Evolutionary conservation across 2,888 invertebrate genomes (phyloP).

Genomic region (Drosophila setosimentum): DNA sequence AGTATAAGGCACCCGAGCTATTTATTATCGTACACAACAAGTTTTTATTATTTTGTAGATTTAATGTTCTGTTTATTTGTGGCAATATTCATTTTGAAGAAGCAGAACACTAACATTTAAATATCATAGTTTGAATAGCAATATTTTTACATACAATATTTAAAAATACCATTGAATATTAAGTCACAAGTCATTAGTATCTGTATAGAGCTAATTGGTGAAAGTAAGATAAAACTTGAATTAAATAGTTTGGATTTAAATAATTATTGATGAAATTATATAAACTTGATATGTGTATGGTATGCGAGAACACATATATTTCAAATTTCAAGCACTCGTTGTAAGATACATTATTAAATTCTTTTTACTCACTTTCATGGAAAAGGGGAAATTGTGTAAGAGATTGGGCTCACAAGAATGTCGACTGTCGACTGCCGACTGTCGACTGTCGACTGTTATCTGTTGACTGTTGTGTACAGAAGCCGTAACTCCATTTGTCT

Average conservation of each 20-base stretch:
- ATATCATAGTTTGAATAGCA: neutral
- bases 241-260: neutral
- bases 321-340: neutral
- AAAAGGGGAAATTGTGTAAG: neutral
- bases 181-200: neutral
- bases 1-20: conserved; percentile 15
- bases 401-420: neutral
- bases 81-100: neutral
- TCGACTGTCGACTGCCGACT: neutral
- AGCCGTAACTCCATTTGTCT: conserved; percentile 37
- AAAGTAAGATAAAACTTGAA: neutral
- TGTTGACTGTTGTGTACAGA: conserved; percentile 10
- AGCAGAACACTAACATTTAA: neutral
- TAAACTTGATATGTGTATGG: neutral
- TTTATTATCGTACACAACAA: conserved; percentile 27
- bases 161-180: neutral
- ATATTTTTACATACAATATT: neutral
- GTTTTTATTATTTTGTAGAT: conserved; percentile 7
- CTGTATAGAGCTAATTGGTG: neutral
- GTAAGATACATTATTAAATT: neutral
- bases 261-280: too few relatives aligned
- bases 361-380: neutral
- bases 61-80: neutral
- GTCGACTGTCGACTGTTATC: neutral
- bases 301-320: too few relatives aligned